Percentiles rank a stretch among this genome's conserved stretches.
Conservation (phyloP, 2,888 invertebrate genomes). For the Dicranocentrus wangi region DNA sequence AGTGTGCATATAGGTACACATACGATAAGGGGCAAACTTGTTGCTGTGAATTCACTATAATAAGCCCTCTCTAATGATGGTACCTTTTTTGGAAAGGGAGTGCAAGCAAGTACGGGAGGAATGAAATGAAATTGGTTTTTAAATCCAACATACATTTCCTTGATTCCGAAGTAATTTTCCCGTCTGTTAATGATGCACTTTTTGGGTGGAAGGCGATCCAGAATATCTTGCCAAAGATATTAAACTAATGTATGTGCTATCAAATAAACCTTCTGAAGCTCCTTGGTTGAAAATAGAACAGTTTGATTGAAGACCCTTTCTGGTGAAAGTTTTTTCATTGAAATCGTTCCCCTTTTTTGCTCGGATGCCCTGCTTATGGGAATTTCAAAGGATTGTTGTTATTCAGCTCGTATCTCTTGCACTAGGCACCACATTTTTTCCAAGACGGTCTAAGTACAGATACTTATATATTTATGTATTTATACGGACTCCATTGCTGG, state of each 20-base stretch:
- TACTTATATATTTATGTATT: background rate
- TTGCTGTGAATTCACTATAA: constrained; percentile 21
- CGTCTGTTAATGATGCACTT: constrained; percentile 35
- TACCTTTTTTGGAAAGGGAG: background rate
- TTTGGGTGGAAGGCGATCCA: background rate
- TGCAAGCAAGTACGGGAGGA: background rate
- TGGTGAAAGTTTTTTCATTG: constrained; percentile 46
- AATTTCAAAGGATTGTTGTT: constrained; percentile 39
- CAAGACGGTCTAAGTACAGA: background rate
- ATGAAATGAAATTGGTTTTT: constrained; percentile 45
- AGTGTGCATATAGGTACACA: too few species aligned
- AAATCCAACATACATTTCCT: constrained; percentile 24
- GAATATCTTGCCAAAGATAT: constrained; percentile 28
- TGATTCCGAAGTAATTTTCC: constrained; percentile 40
- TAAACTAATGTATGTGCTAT: constrained; percentile 39
- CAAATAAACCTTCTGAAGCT: constrained; percentile 19
- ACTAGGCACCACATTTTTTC: background rate
- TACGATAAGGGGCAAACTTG: too few species aligned
- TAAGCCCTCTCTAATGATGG: background rate
- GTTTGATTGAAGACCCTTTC: constrained; percentile 56
- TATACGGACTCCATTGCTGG: constrained; percentile 1
- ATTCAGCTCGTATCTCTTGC: constrained; percentile 27
- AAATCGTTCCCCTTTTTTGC: constrained; percentile 41
- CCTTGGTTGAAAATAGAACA: constrained; percentile 24
- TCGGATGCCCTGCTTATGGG: constrained; percentile 28